These are phyloP conservation scores for Tolypeutes matacus DNA, from an alignment of 2,797 vertebrate genomes.

Conservation along the genomic window DNA sequence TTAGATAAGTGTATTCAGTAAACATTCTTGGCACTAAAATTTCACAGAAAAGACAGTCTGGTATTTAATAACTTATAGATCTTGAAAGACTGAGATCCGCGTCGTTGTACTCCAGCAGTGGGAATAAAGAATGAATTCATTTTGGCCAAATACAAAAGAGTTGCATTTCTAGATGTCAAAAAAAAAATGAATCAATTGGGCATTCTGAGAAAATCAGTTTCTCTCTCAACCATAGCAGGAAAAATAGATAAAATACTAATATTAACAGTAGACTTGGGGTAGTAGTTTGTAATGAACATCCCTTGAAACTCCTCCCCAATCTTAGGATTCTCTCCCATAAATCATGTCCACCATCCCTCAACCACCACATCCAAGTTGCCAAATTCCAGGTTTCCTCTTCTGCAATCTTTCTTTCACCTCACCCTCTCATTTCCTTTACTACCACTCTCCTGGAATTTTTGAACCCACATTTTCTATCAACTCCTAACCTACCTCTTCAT, in stretches of 20 bases:
- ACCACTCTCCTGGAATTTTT: background rate
- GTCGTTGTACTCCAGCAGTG: background rate
- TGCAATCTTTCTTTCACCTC: background rate
- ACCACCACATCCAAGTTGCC: background rate
- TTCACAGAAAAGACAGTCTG: background rate
- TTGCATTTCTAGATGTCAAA: background rate
- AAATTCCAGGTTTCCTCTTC: background rate
- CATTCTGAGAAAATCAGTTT: background rate
- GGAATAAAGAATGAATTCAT: slow-evolving; percentile 14
- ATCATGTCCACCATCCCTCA: background rate
- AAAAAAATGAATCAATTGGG: background rate
- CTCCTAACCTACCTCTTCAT: background rate
- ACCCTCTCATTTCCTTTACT: background rate
- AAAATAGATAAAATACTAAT: slow-evolving; percentile 20
- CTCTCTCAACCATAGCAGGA: background rate
- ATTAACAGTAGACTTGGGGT: background rate
- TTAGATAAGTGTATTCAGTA: background rate
- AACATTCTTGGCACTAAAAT: slow-evolving; percentile 22
- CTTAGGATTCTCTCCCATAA: background rate
- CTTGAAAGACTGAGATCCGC: slow-evolving; percentile 39
- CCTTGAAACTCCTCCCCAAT: background rate
- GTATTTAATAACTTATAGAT: slow-evolving; percentile 47
- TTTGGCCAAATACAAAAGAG: background rate
- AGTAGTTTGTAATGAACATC: background rate
- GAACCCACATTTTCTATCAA: background rate